Base-by-base conservation (phyloP, 2,888 invertebrate genomes). In the Atrina japonica region DNA sequence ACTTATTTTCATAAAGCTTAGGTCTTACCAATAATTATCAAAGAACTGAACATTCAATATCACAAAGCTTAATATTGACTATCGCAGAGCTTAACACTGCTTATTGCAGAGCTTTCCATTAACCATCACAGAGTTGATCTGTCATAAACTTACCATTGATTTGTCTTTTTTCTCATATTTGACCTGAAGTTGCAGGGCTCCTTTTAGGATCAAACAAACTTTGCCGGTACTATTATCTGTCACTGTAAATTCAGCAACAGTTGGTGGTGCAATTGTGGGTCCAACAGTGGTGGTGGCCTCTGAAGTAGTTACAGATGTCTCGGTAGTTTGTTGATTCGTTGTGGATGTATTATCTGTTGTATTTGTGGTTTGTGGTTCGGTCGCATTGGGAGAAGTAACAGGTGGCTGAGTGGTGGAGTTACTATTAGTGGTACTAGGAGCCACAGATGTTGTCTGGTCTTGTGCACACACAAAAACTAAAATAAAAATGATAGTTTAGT, bases 151-250 rank as follows among this genome's bases (percentile, higher is more conserved):
- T n/a, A n/a, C n/a, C n/a, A n/a, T n/a, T n/a, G n/a, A n/a, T n/a
- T n/a, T n/a, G n/a, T n/a, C n/a, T n/a, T n/a, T n/a, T n/a, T n/a
- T n/a, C n/a, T 49, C 58, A 45, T 65, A 65, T 11, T 7, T 35
- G 21, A 70, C 59, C 14, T 41, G 16, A 9, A 65, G 6, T 18
- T 43, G 29, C 5, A 70, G 52, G 43, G 49, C 27, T 0, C 56
- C 70, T 25, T 29, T 53, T 49, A 70, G 52, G 18, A 53, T 56
- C 35, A 70, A 29, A 50, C 70, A 70, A 3, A 52, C 45, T 14
- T 18, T 49, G 6, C 5, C 9, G n/a, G n/a, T n/a, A n/a, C n/a
- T n/a, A 23, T 21, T 18, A 16, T 21, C 49, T 18, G 0, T 49
- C 18, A 49, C 55, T 16, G 23, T 18, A 11, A 59, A 63, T 9